Evolutionary conservation across 2,888 invertebrate genomes (phyloP).

Genomic region (Melieria crassipennis): DNA sequence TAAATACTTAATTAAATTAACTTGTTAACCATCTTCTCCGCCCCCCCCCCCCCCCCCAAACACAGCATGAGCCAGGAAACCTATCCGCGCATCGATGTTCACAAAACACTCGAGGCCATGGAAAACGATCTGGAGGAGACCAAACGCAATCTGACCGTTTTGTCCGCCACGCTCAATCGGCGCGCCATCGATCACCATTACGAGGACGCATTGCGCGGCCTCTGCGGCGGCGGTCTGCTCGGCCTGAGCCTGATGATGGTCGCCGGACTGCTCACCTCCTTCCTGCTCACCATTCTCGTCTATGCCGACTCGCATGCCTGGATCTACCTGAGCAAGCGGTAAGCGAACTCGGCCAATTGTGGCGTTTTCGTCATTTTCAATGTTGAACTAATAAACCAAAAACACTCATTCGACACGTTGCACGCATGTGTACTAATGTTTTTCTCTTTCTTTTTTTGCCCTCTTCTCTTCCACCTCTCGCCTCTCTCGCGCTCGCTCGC

Average conservation of each 20-base stretch:
- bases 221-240: constrained; percentile 84
- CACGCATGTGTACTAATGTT: constrained; percentile 20
- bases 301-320: constrained; percentile 96
- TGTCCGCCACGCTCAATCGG: constrained; percentile 80
- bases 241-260: constrained; percentile 87
- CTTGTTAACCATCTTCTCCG: constrained; percentile 7
- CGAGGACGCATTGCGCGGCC: constrained; percentile 78
- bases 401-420: neutral
- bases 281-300: constrained; percentile 90
- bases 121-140: constrained; percentile 63
- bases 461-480: neutral
- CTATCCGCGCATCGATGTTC: constrained; percentile 64
- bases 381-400: neutral
- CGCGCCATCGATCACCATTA: constrained; percentile 85
- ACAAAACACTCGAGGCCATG: constrained; percentile 60
- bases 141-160: constrained; percentile 64
- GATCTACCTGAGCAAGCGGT: constrained; percentile 95
- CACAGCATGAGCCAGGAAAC: constrained; percentile 64
- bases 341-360: constrained; percentile 45
- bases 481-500: neutral
- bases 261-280: constrained; percentile 86
- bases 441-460: constrained; percentile 1
- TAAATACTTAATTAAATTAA: neutral
- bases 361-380: neutral
- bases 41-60: neutral